Base-by-base conservation (phyloP, 2,888 invertebrate species). In the Cataglyphis cursor region DNA sequence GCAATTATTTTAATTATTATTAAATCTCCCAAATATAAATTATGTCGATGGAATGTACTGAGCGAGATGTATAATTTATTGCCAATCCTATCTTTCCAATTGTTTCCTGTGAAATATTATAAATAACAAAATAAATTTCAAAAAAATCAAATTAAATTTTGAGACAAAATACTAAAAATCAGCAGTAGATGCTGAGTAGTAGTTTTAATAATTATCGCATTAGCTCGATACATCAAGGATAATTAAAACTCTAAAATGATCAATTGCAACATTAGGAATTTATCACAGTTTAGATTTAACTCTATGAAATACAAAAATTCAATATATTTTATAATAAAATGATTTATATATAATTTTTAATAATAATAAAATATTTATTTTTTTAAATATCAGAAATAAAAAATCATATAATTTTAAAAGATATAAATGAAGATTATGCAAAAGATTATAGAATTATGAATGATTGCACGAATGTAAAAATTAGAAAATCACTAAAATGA, bases 1-100 rank as follows among this genome's bases (percentile, higher is more conserved):
- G 74, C 83, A 88, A 88, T 91, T 91, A 91, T 92, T 91, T 91
- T 89, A 91, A 90, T 90, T 91, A 91, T 87, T 89, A 90, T 90
- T 89, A 85, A 90, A 90, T 86, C 84, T 88, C 82, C 51, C 51
- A 51, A 51, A 88, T 92, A 92, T 92, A 92, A 92, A 92, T 92
- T 92, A 92, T 92, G 83, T 76, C 75, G 38, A 54, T 65, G 35
- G 54, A 76, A 75, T n/a, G 38, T 24, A 18, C 3, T 9, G 61
- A 9, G 24, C 12, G 15, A 0, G 9, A 38, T 62, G 21, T 61
- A 5, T 61, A 31, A 31, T 61, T 74, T 61, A 74, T 62, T 61
- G 15, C 18, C 3, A 44, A 31, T 61, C 54, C 74, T 44, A 48
- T 15, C 28, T 31, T 44, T 61, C 61, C 44, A 61, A 44, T 73